phyloP scores from a whole-genome alignment of 35 echinoderm and acorn worm genomes.

The Anneissia japonica region DNA sequence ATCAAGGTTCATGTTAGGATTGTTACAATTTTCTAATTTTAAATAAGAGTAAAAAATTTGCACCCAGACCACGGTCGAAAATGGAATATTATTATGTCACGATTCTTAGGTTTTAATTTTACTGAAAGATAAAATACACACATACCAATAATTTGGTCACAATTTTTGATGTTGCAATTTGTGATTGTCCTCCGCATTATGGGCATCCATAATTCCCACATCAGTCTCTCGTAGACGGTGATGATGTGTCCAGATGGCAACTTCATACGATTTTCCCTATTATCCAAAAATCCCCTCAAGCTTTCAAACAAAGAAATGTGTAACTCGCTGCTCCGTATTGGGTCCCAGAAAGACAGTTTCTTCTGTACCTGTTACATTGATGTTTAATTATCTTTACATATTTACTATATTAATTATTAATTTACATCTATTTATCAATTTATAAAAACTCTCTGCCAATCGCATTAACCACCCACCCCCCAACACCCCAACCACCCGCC shows the following conservation, averaged over 20 bases:
- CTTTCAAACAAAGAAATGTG: conserved; percentile 66
- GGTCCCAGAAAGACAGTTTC: conserved; percentile 54
- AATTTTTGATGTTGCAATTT: conserved; percentile 58
- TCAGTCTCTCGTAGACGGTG: conserved; percentile 79
- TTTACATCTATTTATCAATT: too few species aligned
- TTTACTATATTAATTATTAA: too few species aligned
- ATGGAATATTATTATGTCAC: too few species aligned
- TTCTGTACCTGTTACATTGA: conserved; percentile 33
- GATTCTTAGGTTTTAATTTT: too few species aligned
- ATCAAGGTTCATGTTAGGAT: too few species aligned
- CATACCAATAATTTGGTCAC: conserved; percentile 50
- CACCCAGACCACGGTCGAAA: too few species aligned
- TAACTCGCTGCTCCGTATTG: conserved; percentile 26
- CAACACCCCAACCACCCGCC: too few species aligned
- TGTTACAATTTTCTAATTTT: too few species aligned
- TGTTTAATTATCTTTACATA: not conserved
- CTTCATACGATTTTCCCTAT: conserved; percentile 45
- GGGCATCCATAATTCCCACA: conserved; percentile 96
- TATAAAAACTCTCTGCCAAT: too few species aligned
- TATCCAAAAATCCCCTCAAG: conserved; percentile 73
- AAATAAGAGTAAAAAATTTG: too few species aligned
- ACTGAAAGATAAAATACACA: too few species aligned
- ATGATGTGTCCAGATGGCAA: conserved; percentile 49
- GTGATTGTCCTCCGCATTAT: conserved; percentile 49
- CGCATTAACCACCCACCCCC: too few species aligned